phyloP scores from a whole-genome alignment of 2,113 vertebrate genomes.

The Herpetotheres cachinnans region DNA sequence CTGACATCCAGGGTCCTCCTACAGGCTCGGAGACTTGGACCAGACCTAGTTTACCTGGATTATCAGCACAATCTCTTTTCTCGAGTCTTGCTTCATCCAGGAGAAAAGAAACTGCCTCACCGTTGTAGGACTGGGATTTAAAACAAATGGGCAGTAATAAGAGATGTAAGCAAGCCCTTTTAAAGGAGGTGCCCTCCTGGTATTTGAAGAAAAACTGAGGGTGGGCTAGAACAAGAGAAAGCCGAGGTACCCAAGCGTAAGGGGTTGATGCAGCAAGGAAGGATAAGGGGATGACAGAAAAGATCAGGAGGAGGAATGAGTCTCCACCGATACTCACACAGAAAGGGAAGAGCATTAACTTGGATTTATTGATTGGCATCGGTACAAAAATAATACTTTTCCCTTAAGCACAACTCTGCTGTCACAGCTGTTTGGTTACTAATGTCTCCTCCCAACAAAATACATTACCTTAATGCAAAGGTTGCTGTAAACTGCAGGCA shows the following conservation, averaged over 20 bases:
- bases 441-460: not conserved
- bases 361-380: not conserved
- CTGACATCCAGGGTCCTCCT: not conserved
- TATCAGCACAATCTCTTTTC: not conserved
- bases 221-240: not conserved
- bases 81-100: not conserved
- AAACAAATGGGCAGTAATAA: not conserved
- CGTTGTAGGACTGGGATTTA: not conserved
- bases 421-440: not conserved
- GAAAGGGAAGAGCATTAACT: not conserved
- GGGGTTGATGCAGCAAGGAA: not conserved
- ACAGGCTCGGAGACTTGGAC: not conserved
- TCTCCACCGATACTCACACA: not conserved
- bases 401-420: not conserved
- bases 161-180: not conserved
- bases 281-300: not conserved
- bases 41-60: not conserved
- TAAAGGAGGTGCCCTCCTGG: not conserved
- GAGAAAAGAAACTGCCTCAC: not conserved
- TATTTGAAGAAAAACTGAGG: not conserved
- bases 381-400: not conserved
- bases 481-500: not conserved
- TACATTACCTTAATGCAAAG: not conserved
- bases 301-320: not conserved
- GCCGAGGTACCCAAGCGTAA: fast-evolving